Evolutionary conservation across 1,140 invertebrate genomes (phyloP).

Genomic region (Drosophila mayri): DNA sequence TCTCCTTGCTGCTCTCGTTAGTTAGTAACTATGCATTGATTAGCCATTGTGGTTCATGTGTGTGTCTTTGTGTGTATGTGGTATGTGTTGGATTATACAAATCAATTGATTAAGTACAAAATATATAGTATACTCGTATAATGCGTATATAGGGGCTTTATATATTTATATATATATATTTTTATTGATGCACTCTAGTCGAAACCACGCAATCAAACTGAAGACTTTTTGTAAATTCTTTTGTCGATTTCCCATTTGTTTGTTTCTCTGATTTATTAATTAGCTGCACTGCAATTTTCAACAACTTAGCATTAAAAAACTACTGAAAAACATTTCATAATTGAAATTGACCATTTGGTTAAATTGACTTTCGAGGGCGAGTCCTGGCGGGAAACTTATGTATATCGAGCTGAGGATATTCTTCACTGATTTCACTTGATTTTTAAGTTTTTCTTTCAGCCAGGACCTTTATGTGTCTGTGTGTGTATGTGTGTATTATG

Average conservation of each 20-base stretch:
- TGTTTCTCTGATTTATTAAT: constrained; percentile 32
- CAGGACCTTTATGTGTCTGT: constrained; percentile 46
- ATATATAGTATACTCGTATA: constrained; percentile 64
- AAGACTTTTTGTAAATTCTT: constrained; percentile 70
- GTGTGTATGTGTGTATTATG: constrained; percentile 41
- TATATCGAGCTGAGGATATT: constrained; percentile 5
- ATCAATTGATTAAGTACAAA: constrained; percentile 72
- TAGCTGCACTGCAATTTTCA: constrained; percentile 61
- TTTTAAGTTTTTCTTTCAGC: constrained; percentile 35
- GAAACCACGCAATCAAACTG: constrained; percentile 79
- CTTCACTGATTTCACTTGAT: constrained; percentile 42
- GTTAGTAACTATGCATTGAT: constrained; percentile 79
- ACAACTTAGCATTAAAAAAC: constrained; percentile 72
- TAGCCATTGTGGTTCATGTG: constrained; percentile 56
- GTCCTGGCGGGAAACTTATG: constrained; percentile 24
- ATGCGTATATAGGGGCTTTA: constrained; percentile 48
- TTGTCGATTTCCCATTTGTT: constrained; percentile 47
- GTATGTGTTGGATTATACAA: constrained; percentile 61
- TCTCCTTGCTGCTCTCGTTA: constrained; percentile 38
- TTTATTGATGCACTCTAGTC: constrained; percentile 60
- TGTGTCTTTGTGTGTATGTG: constrained; percentile 25
- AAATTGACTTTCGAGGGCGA: constrained; percentile 72
- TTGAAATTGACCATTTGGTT: constrained; percentile 71
- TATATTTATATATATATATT: constrained; percentile 42
- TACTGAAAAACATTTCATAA: constrained; percentile 65